phyloP scores from a whole-genome alignment of 2,888 invertebrate genomes.

The Muschampia plurimacula region DNA sequence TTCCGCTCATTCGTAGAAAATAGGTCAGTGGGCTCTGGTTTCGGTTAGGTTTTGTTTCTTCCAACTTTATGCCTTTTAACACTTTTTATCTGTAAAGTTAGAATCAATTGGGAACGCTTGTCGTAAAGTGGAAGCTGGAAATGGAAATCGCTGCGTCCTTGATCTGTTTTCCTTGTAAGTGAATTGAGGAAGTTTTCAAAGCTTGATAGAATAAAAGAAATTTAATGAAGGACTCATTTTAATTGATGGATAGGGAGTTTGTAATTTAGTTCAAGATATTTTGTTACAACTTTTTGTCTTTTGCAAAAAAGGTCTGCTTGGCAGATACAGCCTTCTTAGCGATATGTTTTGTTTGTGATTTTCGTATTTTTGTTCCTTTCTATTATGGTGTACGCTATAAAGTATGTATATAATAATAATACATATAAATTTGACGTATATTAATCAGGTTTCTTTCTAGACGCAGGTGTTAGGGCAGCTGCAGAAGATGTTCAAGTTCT shows the following conservation, averaged over 20 bases:
- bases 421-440: no score
- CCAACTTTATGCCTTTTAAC: conserved; percentile 20
- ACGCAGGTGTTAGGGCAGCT: no score
- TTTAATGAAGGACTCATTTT: not conserved
- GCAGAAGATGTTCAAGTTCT: no score
- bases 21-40: conserved; percentile 33
- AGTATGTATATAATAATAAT: no score
- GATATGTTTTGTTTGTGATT: not conserved
- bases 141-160: not conserved
- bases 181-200: conserved; percentile 12
- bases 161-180: conserved; percentile 24
- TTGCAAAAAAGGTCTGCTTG: not conserved
- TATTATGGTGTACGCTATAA: no score
- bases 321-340: no score
- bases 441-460: no score
- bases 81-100: conserved; percentile 37
- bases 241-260: not conserved
- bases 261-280: not conserved
- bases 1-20: conserved; percentile 36
- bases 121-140: conserved; percentile 14
- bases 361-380: no score
- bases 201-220: not conserved
- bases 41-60: conserved; percentile 34
- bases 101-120: conserved; percentile 32
- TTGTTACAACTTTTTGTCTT: not conserved